Conservation (phyloP, 2,888 invertebrate genomes). For the Dendrolimus pini region DNA sequence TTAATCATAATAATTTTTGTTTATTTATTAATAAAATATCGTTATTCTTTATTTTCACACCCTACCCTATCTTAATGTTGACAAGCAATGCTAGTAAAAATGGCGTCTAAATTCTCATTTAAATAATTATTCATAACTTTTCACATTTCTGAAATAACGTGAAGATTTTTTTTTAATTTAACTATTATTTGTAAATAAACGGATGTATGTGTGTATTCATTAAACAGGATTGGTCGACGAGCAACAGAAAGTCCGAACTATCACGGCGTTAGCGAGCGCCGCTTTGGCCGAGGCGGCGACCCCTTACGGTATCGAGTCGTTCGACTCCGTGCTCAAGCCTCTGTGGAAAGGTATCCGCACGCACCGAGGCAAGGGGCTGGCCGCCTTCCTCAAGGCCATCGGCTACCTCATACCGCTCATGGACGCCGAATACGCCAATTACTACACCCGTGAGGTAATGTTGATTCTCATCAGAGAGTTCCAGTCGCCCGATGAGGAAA, state of each 20-base stretch:
- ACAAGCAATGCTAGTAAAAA: too few species aligned
- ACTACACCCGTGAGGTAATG: slow-evolving; percentile 99
- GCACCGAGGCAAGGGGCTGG: slow-evolving; percentile 93
- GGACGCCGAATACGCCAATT: slow-evolving; percentile 99
- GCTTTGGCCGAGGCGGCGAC: slow-evolving; percentile 99
- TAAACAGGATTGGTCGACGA: slow-evolving; percentile 92
- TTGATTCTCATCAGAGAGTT: slow-evolving; percentile 98
- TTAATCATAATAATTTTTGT: too few species aligned
- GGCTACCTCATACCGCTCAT: slow-evolving; percentile 99
- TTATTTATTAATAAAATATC: too few species aligned
- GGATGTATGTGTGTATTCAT: neutral
- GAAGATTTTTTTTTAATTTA: too few species aligned
- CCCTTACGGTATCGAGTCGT: slow-evolving; percentile 99
- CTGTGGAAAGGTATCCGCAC: slow-evolving; percentile 99
- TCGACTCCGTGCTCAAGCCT: slow-evolving; percentile 99
- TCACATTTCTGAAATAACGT: too few species aligned
- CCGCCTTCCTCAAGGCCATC: slow-evolving; percentile 99
- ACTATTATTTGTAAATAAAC: too few species aligned
- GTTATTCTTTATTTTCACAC: too few species aligned
- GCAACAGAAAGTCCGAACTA: slow-evolving; percentile 99
- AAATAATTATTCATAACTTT: too few species aligned
- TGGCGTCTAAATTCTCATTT: too few species aligned
- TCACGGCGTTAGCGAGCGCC: slow-evolving; percentile 98
- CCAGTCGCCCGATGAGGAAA: slow-evolving; percentile 99
- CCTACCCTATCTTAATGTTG: too few species aligned